Evolutionary conservation across 2,113 vertebrate genomes (phyloP).

Genomic region (Xenopus borealis): DNA sequence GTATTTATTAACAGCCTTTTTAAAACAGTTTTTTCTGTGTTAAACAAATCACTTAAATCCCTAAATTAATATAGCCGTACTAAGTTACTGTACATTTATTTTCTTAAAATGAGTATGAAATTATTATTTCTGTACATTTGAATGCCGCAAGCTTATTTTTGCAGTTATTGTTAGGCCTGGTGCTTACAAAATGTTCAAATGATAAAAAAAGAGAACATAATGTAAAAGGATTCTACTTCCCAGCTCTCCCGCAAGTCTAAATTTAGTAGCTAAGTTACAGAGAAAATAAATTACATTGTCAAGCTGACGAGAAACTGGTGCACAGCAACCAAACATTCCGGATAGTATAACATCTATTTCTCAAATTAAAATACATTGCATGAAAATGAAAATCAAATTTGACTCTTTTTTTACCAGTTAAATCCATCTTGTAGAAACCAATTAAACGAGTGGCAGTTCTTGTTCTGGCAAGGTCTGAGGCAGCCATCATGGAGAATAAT

Average conservation of each 20-base stretch:
- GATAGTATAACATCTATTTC: slow-evolving; percentile 3
- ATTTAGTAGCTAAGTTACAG: slow-evolving; percentile 6
- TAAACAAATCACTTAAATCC: no score
- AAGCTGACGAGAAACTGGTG: slow-evolving; percentile 20
- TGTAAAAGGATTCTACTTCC: slow-evolving; percentile 9
- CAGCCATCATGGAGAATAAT: slow-evolving; percentile 40
- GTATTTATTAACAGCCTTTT: no score
- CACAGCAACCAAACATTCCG: slow-evolving; percentile 11
- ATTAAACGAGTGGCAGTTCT: slow-evolving; percentile 41
- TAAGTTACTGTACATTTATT: no score
- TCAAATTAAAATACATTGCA: slow-evolving; percentile 10
- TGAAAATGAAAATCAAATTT: slow-evolving; percentile 27
- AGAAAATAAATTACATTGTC: slow-evolving; percentile 23
- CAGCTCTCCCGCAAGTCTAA: slow-evolving; percentile 5
- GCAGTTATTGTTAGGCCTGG: neutral
- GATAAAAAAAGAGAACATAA: slow-evolving; percentile 10
- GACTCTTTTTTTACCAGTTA: slow-evolving; percentile 22
- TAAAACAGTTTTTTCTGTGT: no score
- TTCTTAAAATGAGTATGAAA: no score
- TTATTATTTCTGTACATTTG: no score
- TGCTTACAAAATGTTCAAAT: slow-evolving; percentile 8
- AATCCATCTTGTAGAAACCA: slow-evolving; percentile 39
- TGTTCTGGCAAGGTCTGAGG: slow-evolving; percentile 26
- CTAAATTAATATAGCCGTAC: no score
- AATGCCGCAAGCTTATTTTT: no score